Evolutionary conservation across 2,797 vertebrate genomes (phyloP).

Genomic region (Oreortyx pictus): DNA sequence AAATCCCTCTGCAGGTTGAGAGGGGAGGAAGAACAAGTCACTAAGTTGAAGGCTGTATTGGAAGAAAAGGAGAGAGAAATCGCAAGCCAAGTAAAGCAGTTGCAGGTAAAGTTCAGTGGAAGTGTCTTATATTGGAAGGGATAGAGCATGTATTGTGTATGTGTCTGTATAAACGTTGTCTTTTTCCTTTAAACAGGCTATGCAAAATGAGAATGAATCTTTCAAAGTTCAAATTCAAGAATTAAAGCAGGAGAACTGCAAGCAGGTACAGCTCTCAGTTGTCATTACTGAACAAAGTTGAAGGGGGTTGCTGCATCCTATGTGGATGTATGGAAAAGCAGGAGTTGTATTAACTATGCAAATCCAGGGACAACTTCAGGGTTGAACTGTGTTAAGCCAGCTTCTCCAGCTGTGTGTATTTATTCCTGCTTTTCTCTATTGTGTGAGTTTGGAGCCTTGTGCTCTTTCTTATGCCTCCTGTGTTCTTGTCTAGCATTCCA

Average conservation of each 20-base stretch:
- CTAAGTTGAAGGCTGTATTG: conserved; percentile 82
- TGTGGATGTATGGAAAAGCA: background rate
- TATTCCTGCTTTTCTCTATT: background rate
- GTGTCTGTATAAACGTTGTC: background rate
- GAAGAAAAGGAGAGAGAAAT: conserved; percentile 82
- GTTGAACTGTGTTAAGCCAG: background rate
- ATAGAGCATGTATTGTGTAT: fast-evolving
- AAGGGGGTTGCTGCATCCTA: background rate
- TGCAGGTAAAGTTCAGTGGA: conserved; percentile 76
- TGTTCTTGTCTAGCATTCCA: background rate
- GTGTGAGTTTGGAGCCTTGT: background rate
- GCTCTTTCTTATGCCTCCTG: background rate
- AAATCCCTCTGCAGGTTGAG: conserved; percentile 79
- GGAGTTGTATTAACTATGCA: background rate
- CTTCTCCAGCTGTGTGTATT: background rate
- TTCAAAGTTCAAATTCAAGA: conserved; percentile 79
- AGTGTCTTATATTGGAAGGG: background rate
- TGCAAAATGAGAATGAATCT: conserved; percentile 78
- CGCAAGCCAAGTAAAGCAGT: conserved; percentile 80
- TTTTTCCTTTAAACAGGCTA: conserved; percentile 71
- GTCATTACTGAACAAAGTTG: background rate
- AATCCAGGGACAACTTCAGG: background rate
- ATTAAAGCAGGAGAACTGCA: conserved; percentile 75
- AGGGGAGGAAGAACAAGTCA: conserved; percentile 86
- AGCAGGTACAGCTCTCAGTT: conserved; percentile 70